These are phyloP conservation scores for Caenorhabditis sp. DNA, from an alignment of 2,888 invertebrate species.

Conservation along the genomic window DNA sequence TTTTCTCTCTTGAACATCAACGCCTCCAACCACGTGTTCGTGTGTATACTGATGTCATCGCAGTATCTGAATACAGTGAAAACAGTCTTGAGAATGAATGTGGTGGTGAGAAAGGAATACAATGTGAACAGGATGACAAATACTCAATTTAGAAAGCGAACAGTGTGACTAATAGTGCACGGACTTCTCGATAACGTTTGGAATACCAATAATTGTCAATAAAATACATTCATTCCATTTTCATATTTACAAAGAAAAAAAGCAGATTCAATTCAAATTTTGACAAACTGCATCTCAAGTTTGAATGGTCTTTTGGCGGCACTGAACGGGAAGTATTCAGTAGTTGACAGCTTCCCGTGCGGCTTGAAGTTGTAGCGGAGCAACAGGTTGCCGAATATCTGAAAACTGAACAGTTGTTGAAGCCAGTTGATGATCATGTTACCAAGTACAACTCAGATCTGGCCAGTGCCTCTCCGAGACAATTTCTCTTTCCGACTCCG, in stretches of 20 bases:
- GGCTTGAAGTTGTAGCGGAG: conserved; percentile 55
- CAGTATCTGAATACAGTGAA: too few species aligned
- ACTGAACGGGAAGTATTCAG: conserved; percentile 32
- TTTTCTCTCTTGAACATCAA: background rate
- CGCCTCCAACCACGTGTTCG: background rate
- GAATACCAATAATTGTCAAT: too few species aligned
- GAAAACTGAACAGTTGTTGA: background rate
- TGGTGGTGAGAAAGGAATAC: too few species aligned
- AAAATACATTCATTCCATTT: too few species aligned
- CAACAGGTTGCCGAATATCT: conserved; percentile 57
- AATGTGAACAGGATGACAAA: too few species aligned
- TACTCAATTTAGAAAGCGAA: too few species aligned
- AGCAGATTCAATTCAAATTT: conserved; percentile 19
- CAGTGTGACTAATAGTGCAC: too few species aligned
- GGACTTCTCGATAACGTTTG: too few species aligned
- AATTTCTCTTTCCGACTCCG: conserved; percentile 65
- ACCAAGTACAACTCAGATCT: conserved; percentile 69
- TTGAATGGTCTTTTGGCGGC: conserved; percentile 41
- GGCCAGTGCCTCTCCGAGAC: conserved; percentile 67
- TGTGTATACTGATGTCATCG: conserved; percentile 22
- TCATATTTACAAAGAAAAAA: background rate
- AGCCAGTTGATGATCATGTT: background rate
- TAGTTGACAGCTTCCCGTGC: conserved; percentile 31
- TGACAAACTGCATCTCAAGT: conserved; percentile 35
- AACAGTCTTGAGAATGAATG: too few species aligned